phyloP scores from a whole-genome alignment of 2,797 vertebrate genomes.

The Anguilla marmorata region DNA sequence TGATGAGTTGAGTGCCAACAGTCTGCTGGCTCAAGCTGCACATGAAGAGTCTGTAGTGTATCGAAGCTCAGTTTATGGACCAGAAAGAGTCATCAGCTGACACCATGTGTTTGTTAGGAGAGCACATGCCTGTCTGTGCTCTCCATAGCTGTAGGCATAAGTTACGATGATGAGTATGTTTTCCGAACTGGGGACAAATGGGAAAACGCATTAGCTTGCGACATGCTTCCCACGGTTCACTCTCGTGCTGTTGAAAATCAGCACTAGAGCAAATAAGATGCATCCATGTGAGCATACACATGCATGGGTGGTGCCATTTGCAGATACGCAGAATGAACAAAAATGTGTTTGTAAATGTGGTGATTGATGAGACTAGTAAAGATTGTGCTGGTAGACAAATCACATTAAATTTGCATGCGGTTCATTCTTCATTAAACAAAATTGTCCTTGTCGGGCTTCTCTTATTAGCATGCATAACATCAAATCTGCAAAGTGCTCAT shows the following conservation, averaged over 20 bases:
- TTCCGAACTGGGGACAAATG: neutral
- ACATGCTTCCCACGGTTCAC: neutral
- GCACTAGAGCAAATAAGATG: conserved; percentile 9
- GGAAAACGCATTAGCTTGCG: neutral
- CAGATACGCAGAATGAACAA: conserved; percentile 11
- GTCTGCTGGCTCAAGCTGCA: neutral
- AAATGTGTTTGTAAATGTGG: neutral
- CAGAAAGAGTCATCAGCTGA: neutral
- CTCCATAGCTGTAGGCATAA: neutral
- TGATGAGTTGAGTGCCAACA: neutral
- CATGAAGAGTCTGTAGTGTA: neutral
- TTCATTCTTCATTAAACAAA: conserved; percentile 3
- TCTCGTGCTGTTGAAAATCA: conserved; percentile 42
- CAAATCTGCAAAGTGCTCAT: neutral
- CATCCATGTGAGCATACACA: conserved; percentile 16
- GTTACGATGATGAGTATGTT: neutral
- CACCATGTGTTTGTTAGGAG: neutral
- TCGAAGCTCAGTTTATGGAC: neutral
- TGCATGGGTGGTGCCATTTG: conserved; percentile 29
- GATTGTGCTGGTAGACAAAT: conserved; percentile 6
- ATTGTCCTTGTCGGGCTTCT: neutral
- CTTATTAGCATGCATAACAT: neutral
- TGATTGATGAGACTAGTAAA: conserved; percentile 1
- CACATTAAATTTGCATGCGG: neutral
- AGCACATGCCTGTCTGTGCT: neutral